Conservation (phyloP, 2,888 invertebrate genomes). For the Phanerotoma sp. region DNA sequence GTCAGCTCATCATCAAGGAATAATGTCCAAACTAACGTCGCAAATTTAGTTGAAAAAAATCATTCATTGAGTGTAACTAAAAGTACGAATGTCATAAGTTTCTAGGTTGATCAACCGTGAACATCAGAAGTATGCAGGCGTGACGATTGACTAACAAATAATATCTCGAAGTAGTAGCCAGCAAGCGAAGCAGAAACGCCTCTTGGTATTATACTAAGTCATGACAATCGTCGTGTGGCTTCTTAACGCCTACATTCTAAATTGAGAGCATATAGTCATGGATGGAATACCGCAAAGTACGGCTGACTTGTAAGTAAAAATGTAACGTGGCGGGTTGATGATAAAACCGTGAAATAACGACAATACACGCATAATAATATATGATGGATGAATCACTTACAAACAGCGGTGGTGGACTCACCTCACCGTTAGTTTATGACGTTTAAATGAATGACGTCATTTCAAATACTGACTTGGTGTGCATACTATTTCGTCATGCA, state of each 20-base stretch:
- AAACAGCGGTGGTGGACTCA: too few relatives aligned
- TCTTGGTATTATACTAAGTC: neutral
- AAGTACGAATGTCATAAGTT: too few relatives aligned
- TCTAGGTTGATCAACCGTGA: constrained; percentile 8
- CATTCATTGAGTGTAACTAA: too few relatives aligned
- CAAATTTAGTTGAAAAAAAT: too few relatives aligned
- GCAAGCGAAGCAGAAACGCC: neutral
- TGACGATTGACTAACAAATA: constrained; percentile 15
- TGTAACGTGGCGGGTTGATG: neutral
- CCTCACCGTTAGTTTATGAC: constrained; percentile 22
- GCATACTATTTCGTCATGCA: constrained; percentile 15
- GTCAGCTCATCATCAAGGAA: too few relatives aligned
- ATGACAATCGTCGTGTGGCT: neutral
- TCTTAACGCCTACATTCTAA: neutral
- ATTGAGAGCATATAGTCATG: constrained; percentile 8
- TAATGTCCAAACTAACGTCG: too few relatives aligned
- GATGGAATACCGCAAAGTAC: too few relatives aligned
- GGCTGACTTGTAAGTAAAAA: neutral
- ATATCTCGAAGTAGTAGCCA: too few relatives aligned
- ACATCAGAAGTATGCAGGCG: constrained; percentile 7
- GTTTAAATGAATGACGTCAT: constrained; percentile 22
- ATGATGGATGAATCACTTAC: constrained; percentile 30
- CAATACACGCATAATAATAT: too few relatives aligned
- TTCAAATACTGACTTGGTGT: neutral
- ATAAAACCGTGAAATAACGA: constrained; percentile 4